Conservation (phyloP, 2,113 vertebrate species). For the Orientallactaga bullata region DNA sequence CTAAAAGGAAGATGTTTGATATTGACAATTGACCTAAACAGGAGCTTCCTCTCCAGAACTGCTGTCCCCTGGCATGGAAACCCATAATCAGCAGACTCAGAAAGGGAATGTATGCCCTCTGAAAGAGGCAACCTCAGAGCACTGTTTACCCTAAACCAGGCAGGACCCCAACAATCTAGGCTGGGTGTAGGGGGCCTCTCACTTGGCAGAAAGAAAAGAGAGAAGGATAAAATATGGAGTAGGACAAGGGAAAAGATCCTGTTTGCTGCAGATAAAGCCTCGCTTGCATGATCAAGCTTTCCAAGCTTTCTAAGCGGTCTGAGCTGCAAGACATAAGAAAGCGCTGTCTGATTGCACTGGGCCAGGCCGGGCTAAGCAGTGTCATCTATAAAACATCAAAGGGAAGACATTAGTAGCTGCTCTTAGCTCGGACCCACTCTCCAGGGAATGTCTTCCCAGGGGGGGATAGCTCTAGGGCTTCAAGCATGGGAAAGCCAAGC, state of each 20-base stretch:
- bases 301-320: constrained; percentile 42
- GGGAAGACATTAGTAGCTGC: constrained; percentile 64
- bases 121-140: neutral
- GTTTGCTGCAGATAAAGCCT: constrained; percentile 46
- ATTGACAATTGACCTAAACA: neutral
- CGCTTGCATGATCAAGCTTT: constrained; percentile 44
- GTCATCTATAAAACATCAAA: constrained; percentile 88
- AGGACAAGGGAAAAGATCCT: neutral
- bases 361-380: constrained; percentile 76
- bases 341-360: neutral
- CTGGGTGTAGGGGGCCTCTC: neutral
- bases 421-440: neutral
- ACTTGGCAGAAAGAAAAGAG: neutral
- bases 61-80: neutral
- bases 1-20: neutral
- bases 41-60: neutral
- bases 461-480: neutral
- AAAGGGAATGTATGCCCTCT: neutral
- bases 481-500: neutral
- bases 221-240: neutral
- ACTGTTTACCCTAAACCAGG: neutral
- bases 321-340: constrained; percentile 55
- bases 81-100: neutral
- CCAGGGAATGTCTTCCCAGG: constrained; percentile 58
- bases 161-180: neutral